These are phyloP conservation scores for Urechis unicinctus DNA, from an alignment of 2,888 invertebrate species.

Conservation along the genomic window DNA sequence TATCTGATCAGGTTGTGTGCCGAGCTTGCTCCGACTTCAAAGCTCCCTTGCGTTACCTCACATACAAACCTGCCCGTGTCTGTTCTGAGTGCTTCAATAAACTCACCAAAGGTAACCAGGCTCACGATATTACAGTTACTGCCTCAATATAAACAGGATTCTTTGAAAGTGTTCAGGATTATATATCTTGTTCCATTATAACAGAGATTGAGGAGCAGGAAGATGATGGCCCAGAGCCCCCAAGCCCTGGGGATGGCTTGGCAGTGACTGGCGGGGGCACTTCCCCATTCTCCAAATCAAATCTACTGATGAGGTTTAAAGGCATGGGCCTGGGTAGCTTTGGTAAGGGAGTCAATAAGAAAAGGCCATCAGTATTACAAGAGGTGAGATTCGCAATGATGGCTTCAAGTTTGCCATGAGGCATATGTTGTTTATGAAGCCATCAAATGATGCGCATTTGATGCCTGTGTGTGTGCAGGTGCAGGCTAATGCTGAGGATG, in stretches of 20 bases:
- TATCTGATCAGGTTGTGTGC: constrained; percentile 63
- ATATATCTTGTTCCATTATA: not conserved
- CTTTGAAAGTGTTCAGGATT: not conserved
- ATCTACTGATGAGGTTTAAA: not conserved
- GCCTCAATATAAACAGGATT: no score
- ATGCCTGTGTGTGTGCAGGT: constrained; percentile 44
- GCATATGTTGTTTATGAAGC: no score
- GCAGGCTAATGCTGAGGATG: constrained; percentile 54
- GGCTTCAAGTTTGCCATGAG: no score
- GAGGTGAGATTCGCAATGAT: constrained; percentile 26
- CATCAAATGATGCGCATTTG: not conserved
- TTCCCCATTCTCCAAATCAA: not conserved
- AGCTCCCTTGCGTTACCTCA: constrained; percentile 55
- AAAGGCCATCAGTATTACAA: constrained; percentile 38
- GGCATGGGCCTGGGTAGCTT: not conserved
- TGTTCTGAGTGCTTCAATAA: constrained; percentile 54
- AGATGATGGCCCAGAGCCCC: not conserved
- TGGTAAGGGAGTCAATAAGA: not conserved
- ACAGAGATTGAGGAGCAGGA: not conserved
- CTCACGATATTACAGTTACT: no score
- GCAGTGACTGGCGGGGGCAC: no score
- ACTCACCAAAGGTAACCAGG: constrained; percentile 9
- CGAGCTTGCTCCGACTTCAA: constrained; percentile 58
- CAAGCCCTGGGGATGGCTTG: not conserved
- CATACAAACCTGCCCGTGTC: constrained; percentile 53